phyloP scores from a whole-genome alignment of 2,888 invertebrate genomes.

The Dioctria linearis region DNA sequence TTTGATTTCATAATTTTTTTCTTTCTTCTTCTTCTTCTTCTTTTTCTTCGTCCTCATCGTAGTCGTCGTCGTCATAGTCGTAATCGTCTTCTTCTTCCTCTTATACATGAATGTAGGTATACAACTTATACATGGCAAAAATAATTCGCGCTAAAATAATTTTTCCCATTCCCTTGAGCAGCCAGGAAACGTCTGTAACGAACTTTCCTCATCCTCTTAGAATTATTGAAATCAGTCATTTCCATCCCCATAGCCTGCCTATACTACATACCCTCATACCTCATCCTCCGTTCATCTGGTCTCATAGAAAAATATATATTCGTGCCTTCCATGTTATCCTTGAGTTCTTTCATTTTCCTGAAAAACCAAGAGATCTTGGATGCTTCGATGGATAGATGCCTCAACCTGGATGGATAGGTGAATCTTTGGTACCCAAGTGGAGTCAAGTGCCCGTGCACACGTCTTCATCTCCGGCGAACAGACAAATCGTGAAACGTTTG shows the following conservation, averaged over 20 bases:
- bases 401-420: conserved; percentile 50
- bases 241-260: neutral
- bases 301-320: conserved; percentile 7
- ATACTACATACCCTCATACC: neutral
- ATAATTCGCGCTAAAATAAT: conserved; percentile 56
- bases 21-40: neutral
- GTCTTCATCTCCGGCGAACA: conserved; percentile 53
- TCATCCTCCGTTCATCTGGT: too few relatives aligned
- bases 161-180: conserved; percentile 20
- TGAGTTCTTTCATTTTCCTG: conserved; percentile 49
- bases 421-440: conserved; percentile 54
- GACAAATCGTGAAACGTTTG: conserved; percentile 54
- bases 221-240: conserved; percentile 53
- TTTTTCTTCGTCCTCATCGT: neutral
- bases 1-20: conserved; percentile 24
- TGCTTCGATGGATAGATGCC: conserved; percentile 55
- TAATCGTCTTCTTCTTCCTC: conserved; percentile 15
- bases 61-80: conserved; percentile 16
- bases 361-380: conserved; percentile 49
- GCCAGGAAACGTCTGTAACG: conserved; percentile 41
- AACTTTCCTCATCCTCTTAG: conserved; percentile 32
- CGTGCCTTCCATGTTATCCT: conserved; percentile 23
- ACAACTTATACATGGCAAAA: conserved; percentile 32
- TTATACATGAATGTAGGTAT: conserved; percentile 23
- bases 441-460: conserved; percentile 57